A percentile compares a stretch with the other conserved stretches of the same genome.
Conservation (phyloP, 2,888 invertebrate species). For the Drosophila atroscutellata region DNA sequence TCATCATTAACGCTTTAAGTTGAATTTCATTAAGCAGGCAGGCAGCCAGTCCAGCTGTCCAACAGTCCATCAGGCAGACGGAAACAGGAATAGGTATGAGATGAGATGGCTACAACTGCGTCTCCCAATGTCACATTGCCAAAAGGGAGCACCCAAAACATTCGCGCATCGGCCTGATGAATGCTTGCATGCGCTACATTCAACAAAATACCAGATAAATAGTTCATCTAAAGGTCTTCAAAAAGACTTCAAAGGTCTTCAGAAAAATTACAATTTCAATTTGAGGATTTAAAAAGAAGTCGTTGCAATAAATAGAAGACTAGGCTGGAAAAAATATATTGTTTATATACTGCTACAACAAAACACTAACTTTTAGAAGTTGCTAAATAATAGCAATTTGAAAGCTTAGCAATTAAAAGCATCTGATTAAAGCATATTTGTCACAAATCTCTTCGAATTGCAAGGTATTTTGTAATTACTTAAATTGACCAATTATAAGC, state of each 20-base stretch:
- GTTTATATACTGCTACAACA: background rate
- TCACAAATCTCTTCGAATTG: background rate
- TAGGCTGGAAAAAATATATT: background rate
- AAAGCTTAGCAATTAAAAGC: background rate
- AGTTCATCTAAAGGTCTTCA: background rate
- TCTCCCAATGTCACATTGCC: constrained; percentile 35
- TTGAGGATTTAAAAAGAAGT: background rate
- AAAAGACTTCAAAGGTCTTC: background rate
- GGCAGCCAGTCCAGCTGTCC: constrained; percentile 21
- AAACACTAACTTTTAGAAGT: background rate
- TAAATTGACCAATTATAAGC: background rate
- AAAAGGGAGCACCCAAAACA: constrained; percentile 3
- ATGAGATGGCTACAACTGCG: constrained; percentile 25
- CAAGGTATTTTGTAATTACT: background rate
- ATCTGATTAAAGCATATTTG: background rate
- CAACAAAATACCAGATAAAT: background rate
- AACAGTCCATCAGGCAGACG: constrained; percentile 12
- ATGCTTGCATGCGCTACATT: constrained; percentile 31
- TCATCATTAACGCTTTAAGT: constrained; percentile 72
- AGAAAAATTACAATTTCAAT: background rate
- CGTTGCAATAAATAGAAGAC: background rate
- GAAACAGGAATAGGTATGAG: constrained; percentile 20
- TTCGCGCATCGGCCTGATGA: constrained; percentile 13
- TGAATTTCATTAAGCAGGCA: constrained; percentile 81
- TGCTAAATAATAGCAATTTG: background rate